Evolutionary conservation across 2,888 invertebrate species (phyloP).

Genomic region (Drosophila austrosaltans): DNA sequence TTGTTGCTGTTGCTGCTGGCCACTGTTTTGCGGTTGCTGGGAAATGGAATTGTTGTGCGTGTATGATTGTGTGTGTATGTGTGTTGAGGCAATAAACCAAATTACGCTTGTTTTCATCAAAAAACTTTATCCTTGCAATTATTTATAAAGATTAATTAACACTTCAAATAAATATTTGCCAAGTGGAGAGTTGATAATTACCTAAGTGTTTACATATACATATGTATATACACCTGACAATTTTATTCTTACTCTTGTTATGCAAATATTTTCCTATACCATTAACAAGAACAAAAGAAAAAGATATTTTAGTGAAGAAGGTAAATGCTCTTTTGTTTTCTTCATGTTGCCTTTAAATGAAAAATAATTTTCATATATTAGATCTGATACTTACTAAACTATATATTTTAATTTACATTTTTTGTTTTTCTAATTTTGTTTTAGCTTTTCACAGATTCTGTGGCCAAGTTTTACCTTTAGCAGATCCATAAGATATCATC

Average conservation of each 20-base stretch:
- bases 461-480: no score
- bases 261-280: conserved; percentile 18
- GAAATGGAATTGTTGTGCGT: conserved; percentile 23
- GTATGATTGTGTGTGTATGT: conserved; percentile 25
- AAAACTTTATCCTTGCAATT: conserved; percentile 74
- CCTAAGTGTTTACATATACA: conserved; percentile 39
- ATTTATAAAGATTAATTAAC: conserved; percentile 78
- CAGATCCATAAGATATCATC: no score
- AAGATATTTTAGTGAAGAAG: background rate
- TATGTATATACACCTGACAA: background rate
- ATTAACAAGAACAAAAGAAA: conserved; percentile 6
- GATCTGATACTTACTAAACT: no score
- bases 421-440: no score
- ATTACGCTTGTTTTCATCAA: conserved; percentile 77
- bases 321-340: background rate
- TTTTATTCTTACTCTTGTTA: conserved; percentile 5
- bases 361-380: no score
- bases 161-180: conserved; percentile 76
- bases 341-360: no score
- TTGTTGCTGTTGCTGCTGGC: conserved; percentile 28
- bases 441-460: no score
- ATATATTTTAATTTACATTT: no score
- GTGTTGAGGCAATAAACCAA: conserved; percentile 63
- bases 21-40: conserved; percentile 56
- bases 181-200: conserved; percentile 65